Evolutionary conservation across 2,888 invertebrate species (phyloP).

Genomic region (Apodemia duryi): DNA sequence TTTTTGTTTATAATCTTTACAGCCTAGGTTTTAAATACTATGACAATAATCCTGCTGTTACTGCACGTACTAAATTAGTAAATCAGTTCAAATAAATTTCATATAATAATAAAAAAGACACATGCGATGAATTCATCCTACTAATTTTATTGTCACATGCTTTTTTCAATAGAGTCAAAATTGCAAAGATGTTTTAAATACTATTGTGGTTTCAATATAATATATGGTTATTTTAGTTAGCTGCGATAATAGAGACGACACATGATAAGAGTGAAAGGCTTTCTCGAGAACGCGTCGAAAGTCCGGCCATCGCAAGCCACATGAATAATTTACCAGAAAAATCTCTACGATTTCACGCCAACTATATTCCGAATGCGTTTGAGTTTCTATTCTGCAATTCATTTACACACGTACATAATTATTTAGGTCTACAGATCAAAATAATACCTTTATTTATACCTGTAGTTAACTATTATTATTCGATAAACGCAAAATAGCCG

Average conservation of each 20-base stretch:
- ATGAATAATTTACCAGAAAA: constrained; percentile 80
- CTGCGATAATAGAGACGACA: constrained; percentile 24
- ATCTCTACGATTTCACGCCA: constrained; percentile 77
- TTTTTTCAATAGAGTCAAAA: too few relatives aligned
- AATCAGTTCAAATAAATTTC: too few relatives aligned
- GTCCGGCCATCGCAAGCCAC: constrained; percentile 68
- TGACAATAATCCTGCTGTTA: too few relatives aligned
- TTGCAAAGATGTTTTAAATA: too few relatives aligned
- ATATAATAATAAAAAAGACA: too few relatives aligned
- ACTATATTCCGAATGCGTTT: constrained; percentile 73
- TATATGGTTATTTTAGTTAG: constrained; percentile 17
- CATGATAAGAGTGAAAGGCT: constrained; percentile 77
- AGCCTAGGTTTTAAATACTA: too few relatives aligned
- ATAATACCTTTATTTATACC: constrained; percentile 2
- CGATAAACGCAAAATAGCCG: neutral
- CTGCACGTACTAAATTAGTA: too few relatives aligned
- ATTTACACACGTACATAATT: constrained; percentile 59
- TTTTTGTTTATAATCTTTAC: too few relatives aligned
- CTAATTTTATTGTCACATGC: too few relatives aligned
- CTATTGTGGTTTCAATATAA: neutral
- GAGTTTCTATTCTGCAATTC: constrained; percentile 72
- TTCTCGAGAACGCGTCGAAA: constrained; percentile 71
- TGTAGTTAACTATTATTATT: neutral
- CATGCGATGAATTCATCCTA: too few relatives aligned
- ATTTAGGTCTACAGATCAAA: constrained; percentile 39